Conservation (phyloP, 2,797 vertebrate species). For the Falco berigora region DNA sequence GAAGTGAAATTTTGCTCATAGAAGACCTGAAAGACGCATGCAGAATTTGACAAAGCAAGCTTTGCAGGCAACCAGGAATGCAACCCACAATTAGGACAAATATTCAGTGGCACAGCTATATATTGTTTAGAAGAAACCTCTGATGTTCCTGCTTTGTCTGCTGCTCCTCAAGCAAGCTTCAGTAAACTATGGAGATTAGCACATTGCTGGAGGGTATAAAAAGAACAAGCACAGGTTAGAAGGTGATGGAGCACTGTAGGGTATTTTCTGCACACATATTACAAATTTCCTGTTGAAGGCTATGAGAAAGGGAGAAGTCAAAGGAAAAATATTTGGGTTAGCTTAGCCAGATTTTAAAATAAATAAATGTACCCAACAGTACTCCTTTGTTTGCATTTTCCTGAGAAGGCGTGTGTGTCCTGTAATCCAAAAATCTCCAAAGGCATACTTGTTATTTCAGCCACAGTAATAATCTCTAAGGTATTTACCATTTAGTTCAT, state of each 20-base stretch:
- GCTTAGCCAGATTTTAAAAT: not conserved
- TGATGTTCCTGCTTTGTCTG: not conserved
- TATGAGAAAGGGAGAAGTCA: not conserved
- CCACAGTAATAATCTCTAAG: not conserved
- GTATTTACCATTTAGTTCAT: not conserved
- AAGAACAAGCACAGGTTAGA: not conserved
- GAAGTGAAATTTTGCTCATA: not conserved
- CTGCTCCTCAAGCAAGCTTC: not conserved
- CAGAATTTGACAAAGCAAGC: not conserved
- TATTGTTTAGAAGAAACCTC: not conserved
- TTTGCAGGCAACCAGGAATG: not conserved
- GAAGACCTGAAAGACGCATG: not conserved
- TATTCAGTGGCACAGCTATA: not conserved
- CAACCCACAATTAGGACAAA: not conserved
- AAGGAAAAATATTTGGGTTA: not conserved
- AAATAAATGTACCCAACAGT: not conserved
- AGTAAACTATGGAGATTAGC: not conserved
- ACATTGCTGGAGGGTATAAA: not conserved
- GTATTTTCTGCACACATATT: not conserved
- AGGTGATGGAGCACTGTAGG: not conserved
- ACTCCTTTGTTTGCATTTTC: not conserved
- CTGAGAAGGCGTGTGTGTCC: not conserved
- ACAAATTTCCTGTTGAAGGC: not conserved
- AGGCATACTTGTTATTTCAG: not conserved
- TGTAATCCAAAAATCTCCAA: not conserved